Conservation (phyloP, 1,140 invertebrate genomes). For the Nilaparvata lugens region DNA sequence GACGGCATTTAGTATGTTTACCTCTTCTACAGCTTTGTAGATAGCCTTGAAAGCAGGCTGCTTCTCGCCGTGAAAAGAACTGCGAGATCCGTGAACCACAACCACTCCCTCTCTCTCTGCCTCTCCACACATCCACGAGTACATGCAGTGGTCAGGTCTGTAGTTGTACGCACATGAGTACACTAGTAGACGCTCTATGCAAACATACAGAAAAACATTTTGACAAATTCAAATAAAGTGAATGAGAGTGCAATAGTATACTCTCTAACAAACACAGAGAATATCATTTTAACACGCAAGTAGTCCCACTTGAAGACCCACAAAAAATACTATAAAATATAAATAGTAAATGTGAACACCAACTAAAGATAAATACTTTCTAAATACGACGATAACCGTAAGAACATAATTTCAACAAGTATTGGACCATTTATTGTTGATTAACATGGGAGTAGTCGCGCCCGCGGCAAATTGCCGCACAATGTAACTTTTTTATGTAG, state of each 20-base stretch:
- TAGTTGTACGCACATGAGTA: slow-evolving; percentile 86
- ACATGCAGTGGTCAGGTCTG: slow-evolving; percentile 91
- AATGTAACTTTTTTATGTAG: no score
- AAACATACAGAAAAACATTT: slow-evolving; percentile 12
- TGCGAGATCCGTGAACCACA: slow-evolving; percentile 81
- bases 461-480: no score
- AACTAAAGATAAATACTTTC: no score
- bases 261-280: not conserved
- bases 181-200: slow-evolving; percentile 64
- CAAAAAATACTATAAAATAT: no score
- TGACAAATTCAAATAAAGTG: not conserved
- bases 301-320: no score
- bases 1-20: no score
- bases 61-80: slow-evolving; percentile 75
- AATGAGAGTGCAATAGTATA: not conserved
- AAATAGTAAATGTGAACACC: no score
- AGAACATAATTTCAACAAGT: no score
- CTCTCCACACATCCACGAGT: slow-evolving; percentile 70
- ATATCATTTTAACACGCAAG: no score
- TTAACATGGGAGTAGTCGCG: no score
- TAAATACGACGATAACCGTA: no score
- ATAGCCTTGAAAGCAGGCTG: slow-evolving; percentile 77
- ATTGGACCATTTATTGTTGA: no score
- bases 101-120: slow-evolving; percentile 67
- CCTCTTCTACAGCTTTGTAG: slow-evolving; percentile 59